These are phyloP conservation scores for Lasaia peninsularis DNA, from an alignment of 1,140 invertebrate genomes.

Conservation along the genomic window DNA sequence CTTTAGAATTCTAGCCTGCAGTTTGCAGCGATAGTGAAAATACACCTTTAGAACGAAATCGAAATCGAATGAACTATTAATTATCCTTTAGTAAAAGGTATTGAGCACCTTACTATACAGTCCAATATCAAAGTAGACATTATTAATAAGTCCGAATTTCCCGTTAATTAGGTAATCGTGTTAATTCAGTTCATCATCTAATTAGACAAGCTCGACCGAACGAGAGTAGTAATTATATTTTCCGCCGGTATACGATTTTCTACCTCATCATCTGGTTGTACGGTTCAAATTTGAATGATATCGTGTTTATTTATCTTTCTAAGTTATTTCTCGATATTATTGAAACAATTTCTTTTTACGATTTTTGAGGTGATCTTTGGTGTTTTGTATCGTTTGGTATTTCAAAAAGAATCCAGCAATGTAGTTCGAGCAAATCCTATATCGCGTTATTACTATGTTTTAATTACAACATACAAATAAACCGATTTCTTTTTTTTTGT, in stretches of 20 bases:
- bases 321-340: constrained; percentile 5
- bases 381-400: neutral
- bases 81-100: no score
- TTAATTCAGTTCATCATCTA: constrained; percentile 8
- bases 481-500: no score
- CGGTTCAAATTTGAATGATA: neutral
- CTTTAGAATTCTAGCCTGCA: no score
- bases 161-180: constrained; percentile 8
- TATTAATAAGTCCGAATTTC: constrained; percentile 7
- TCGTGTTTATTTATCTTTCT: neutral
- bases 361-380: neutral
- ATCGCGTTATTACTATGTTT: no score
- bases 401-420: no score
- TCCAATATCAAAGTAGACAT: neutral
- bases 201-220: neutral
- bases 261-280: neutral
- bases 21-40: no score
- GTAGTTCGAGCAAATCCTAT: no score
- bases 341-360: constrained; percentile 6
- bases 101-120: no score
- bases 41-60: no score
- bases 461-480: no score
- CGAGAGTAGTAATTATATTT: constrained; percentile 8
- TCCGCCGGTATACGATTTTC: neutral
- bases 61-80: no score